These are phyloP conservation scores for Laothoe populi DNA, from an alignment of 2,888 invertebrate genomes.

Conservation along the genomic window DNA sequence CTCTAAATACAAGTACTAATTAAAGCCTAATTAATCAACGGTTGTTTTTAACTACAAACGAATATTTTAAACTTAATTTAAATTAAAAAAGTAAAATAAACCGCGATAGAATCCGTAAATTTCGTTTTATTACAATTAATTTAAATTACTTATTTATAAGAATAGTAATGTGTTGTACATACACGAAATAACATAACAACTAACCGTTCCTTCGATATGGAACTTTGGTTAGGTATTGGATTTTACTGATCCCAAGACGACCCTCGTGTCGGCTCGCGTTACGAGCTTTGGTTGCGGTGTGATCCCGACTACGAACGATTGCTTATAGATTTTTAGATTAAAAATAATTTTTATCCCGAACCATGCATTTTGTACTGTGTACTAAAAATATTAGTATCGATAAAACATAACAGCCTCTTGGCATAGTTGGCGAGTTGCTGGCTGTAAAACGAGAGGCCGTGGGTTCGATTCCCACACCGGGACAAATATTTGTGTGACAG, in stretches of 20 bases:
- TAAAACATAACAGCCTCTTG: conserved; percentile 52
- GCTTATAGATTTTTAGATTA: conserved; percentile 44
- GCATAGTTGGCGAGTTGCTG: too few species aligned
- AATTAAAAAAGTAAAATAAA: not conserved
- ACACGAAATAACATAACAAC: not conserved
- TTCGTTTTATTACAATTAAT: too few species aligned
- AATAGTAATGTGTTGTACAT: not conserved
- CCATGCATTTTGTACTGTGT: conserved; percentile 24
- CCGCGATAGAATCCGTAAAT: too few species aligned
- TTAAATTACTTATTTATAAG: too few species aligned
- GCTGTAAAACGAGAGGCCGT: too few species aligned
- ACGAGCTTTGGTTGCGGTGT: conserved; percentile 50
- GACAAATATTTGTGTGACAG: too few species aligned
- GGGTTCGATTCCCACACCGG: too few species aligned
- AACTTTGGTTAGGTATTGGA: conserved; percentile 50
- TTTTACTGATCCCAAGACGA: conserved; percentile 51
- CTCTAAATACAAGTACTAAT: conserved; percentile 39
- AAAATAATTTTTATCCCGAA: conserved; percentile 41
- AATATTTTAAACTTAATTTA: not conserved
- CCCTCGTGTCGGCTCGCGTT: conserved; percentile 51
- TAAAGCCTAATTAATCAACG: not conserved
- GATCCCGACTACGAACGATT: conserved; percentile 44
- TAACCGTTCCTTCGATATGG: conserved; percentile 38
- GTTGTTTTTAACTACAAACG: not conserved
- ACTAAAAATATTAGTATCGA: conserved; percentile 29